Base-by-base conservation (phyloP, 2,113 vertebrate species). In the Eulemur rufifrons region DNA sequence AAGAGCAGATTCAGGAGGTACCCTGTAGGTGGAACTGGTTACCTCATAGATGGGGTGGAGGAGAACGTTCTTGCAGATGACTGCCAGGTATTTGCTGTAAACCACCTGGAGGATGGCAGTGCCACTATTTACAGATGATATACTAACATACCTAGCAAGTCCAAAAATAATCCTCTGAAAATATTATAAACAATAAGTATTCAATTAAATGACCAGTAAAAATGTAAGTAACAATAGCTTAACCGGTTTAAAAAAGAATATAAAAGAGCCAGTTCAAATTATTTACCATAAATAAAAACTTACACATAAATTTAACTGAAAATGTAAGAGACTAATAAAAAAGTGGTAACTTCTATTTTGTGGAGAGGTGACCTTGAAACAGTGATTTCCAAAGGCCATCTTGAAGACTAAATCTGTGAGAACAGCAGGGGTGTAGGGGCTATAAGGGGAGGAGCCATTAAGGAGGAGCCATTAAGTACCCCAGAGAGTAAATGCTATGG, bases 341-440 rank as follows among this genome's bases (percentile, higher is more conserved):
- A 83, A 85, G 25, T 61, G 14, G 11, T 77, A 77, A 73, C 8
- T 91, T 39, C 20, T 82, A n/a, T 66, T 66, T 66, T 37, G 11
- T 42, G 18, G 21, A n/a, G 73, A 89, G 8, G 27, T 94, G 63
- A 95, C 86, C 91, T 93, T 95, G 86, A 89, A 91, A 95, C 89
- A 74, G 6, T 82, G 50, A 50, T 61, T 77, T 59, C 1, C 6
- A 83, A 96, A 94, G 66, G 3, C 18, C 1, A 37, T 27, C 3
- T 25, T 56, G 21, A 66, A 91, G 87, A 91, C 56, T 52, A 86
- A 89, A 71, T 93, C 64, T 83, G 63, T 77, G 50, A 54, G n/a
- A 50, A 29, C 18, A 59, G 78, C 17, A 12, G 50, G 59, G 17
- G 7, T 21, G 1, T 29, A 42, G 27, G 15, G 37, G 66, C 45